These are phyloP conservation scores for Catocala sponsa DNA, from an alignment of 2,888 invertebrate species.

Conservation along the genomic window DNA sequence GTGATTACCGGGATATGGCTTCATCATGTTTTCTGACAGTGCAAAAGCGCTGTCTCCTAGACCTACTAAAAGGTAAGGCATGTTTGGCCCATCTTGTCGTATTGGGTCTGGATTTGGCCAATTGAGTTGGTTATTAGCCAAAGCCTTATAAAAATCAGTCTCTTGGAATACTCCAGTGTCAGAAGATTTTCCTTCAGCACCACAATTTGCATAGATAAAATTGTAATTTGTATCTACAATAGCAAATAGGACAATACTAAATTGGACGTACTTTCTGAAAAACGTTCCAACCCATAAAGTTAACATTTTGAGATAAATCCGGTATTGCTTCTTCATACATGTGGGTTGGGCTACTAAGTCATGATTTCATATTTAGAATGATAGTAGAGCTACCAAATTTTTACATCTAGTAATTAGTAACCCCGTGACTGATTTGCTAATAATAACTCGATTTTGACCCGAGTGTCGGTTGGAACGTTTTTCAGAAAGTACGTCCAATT, in stretches of 20 bases:
- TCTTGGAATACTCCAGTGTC: slow-evolving; percentile 46
- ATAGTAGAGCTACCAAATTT: too few species aligned
- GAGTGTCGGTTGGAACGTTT: too few species aligned
- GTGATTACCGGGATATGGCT: slow-evolving; percentile 43
- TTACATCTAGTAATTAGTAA: too few species aligned
- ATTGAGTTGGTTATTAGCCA: slow-evolving; percentile 30
- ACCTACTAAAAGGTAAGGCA: slow-evolving; percentile 41
- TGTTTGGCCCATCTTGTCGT: slow-evolving; percentile 34
- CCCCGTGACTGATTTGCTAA: too few species aligned
- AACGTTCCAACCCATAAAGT: too few species aligned
- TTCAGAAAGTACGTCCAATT: too few species aligned
- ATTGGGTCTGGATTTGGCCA: slow-evolving; percentile 38
- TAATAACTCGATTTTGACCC: too few species aligned
- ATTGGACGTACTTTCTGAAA: too few species aligned
- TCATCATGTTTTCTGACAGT: slow-evolving; percentile 46
- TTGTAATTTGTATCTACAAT: slow-evolving; percentile 41
- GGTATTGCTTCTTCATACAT: too few species aligned
- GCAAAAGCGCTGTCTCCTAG: slow-evolving; percentile 53
- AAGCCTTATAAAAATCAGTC: slow-evolving; percentile 32
- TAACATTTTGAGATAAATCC: too few species aligned
- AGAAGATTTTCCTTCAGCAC: slow-evolving; percentile 42
- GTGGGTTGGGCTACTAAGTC: too few species aligned
- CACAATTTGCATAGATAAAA: slow-evolving; percentile 40
- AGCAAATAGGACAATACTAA: slow-evolving; percentile 24
- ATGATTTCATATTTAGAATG: too few species aligned